phyloP scores from a whole-genome alignment of 2,888 invertebrate genomes.

The Leucophenga montana region DNA sequence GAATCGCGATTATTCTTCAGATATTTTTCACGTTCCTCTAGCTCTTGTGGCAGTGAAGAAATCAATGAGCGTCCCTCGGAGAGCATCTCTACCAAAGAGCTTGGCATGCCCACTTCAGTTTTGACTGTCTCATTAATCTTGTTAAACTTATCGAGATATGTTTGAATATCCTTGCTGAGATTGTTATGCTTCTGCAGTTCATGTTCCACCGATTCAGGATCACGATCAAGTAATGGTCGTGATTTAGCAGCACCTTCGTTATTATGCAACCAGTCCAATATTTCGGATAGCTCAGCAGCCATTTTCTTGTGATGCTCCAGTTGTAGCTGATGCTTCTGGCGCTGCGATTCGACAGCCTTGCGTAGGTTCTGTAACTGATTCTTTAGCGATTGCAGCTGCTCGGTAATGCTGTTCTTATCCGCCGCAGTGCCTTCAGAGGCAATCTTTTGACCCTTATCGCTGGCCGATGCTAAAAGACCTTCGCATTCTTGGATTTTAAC shows the following conservation, averaged over 20 bases:
- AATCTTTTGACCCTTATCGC: constrained; percentile 94
- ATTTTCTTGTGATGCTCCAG: constrained; percentile 91
- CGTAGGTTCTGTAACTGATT: constrained; percentile 86
- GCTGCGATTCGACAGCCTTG: constrained; percentile 87
- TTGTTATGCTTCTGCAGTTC: constrained; percentile 85
- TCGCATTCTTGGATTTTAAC: constrained; percentile 92
- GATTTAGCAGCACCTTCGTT: constrained; percentile 88
- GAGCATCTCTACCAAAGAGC: constrained; percentile 86
- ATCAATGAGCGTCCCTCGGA: constrained; percentile 87
- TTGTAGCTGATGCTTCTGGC: constrained; percentile 89
- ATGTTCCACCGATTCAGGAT: constrained; percentile 84
- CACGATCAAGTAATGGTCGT: constrained; percentile 85
- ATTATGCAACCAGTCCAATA: constrained; percentile 87
- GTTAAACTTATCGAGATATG: constrained; percentile 80
- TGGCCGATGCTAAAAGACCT: constrained; percentile 87
- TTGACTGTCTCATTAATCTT: constrained; percentile 82
- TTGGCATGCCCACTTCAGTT: constrained; percentile 85
- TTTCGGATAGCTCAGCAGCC: constrained; percentile 85
- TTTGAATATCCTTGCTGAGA: constrained; percentile 80
- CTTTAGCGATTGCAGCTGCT: constrained; percentile 89
- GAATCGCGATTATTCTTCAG: constrained; percentile 84
- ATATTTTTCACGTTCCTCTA: constrained; percentile 87
- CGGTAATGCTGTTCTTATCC: constrained; percentile 90
- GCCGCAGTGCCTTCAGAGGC: constrained; percentile 91
- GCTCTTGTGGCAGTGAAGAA: constrained; percentile 84